These are phyloP conservation scores for Gopherus evgoodei DNA, from an alignment of 2,113 vertebrate genomes.

Conservation along the genomic window DNA sequence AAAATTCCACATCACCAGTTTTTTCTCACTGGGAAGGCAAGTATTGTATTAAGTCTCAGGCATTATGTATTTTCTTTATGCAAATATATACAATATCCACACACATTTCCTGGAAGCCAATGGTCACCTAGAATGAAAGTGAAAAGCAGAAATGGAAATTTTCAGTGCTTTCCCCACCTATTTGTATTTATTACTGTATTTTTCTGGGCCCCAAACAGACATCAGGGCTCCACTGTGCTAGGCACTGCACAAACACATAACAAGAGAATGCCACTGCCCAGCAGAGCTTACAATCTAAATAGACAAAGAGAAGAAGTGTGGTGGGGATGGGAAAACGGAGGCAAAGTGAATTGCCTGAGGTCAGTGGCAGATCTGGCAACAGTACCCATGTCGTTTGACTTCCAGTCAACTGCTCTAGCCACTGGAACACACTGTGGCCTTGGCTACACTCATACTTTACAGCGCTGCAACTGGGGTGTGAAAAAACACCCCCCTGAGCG, in stretches of 20 bases:
- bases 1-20: neutral
- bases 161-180: neutral
- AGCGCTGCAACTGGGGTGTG: no score
- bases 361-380: neutral
- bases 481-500: no score
- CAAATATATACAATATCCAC: neutral
- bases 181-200: neutral
- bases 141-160: neutral
- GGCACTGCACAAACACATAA: neutral
- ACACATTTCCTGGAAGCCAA: neutral
- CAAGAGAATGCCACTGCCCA: neutral
- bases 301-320: neutral
- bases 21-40: neutral
- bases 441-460: no score
- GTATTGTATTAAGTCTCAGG: neutral
- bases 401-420: neutral
- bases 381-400: neutral
- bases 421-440: neutral
- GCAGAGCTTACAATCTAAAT: neutral
- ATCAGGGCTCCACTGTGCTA: neutral
- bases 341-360: neutral
- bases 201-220: neutral
- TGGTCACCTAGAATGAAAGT: neutral
- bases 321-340: neutral
- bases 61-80: neutral